Evolutionary conservation across 2,888 invertebrate genomes (phyloP), one percentile per base, ranked within the genome.

Genomic region (Carterocephalus palaemon): DNA sequence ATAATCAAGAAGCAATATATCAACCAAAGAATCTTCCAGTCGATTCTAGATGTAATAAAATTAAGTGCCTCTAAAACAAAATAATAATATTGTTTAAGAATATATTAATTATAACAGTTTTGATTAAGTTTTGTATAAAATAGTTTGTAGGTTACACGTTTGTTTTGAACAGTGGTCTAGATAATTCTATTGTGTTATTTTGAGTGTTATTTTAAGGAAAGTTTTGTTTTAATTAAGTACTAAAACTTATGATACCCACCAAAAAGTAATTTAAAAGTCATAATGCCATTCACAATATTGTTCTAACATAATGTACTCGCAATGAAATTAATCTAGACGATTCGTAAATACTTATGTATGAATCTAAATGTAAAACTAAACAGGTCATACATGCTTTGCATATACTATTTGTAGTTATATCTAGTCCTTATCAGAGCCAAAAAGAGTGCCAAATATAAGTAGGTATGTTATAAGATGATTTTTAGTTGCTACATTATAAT

Each of bases 21-120:
- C 56, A 73, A 80, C 84, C 82, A 83, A 83, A 84, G 84, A 80
- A 80, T 82, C 80, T 71, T 71, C 70, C 72, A 76, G 72, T 76
- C 73, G 82, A 75, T 79, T 83, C 80, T 78, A 62, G 62, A 52
- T 47, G 48, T 53, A 37, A 48, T 46, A 48, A 51, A 48, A 49
- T 46, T 56, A 55, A 54, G 63, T 64, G 62, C 62, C 62, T 63
- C 61, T 39, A 47, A 29, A 52, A 46, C 42, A 45, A 49, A 51
- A 52, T 54, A 43, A 43, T 48, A 53, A 42, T 50, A 53, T 37
- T 54, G 46, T 46, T n/a, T 52, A 48, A 50, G 49, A 52, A 53
- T 50, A 60, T 62, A 64, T 54, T 54, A 62, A 63, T 54, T 54
- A 41, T 48, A 48, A 47, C 51, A 53, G 48, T 50, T 59, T 34